Evolutionary conservation across 2,888 invertebrate species (phyloP), one percentile per base, ranked within the genome.

Genomic region (Tetragonisca angustula): DNA sequence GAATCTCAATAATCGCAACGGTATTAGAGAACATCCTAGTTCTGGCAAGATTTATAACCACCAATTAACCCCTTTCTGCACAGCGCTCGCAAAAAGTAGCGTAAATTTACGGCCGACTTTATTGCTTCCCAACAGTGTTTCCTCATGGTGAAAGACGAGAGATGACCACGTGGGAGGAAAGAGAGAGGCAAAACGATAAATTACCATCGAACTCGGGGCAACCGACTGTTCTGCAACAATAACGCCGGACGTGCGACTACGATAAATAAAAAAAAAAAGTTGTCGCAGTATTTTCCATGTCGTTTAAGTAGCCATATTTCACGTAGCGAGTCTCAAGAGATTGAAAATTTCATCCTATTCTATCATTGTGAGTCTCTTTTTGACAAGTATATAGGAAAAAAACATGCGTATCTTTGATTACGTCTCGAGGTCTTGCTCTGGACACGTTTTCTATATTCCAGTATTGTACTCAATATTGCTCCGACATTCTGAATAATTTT

Each of bases 91-190:
- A 88, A 89, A 90, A 89, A 87, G 78, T 83, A 81, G 80, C 74
- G 72, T 68, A 79, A 88, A 89, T 89, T 89, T 89, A 89, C 81
- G 87, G 69, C 67, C 83, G 50, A 27, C 84, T 87, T 89, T 89
- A 89, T 89, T 89, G 88, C 89, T 75, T 76, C 84, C 84, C 88
- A 62, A 76, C 85, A 52, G 89, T 80, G 86, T 78, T 84, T 61
- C 82, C 71, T 77, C 56, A 78, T 49, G 75, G 32, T 4, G 81
- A 50, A 68, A 82, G 70, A 79, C 77, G 81, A 70, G 73, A 50
- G 21, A 21, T 13, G 50, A 4, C 21, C 36, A 79, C 68, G 87
- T 87, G 76, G 86, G 81, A 78, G 81, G 72, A 69, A 68, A 43
- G 54, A 80, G 52, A 21, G 61, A 32, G 75, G 81, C 65, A 75